Base-by-base conservation (phyloP, 2,797 vertebrate species). In the Enteromius fasciolatus region DNA sequence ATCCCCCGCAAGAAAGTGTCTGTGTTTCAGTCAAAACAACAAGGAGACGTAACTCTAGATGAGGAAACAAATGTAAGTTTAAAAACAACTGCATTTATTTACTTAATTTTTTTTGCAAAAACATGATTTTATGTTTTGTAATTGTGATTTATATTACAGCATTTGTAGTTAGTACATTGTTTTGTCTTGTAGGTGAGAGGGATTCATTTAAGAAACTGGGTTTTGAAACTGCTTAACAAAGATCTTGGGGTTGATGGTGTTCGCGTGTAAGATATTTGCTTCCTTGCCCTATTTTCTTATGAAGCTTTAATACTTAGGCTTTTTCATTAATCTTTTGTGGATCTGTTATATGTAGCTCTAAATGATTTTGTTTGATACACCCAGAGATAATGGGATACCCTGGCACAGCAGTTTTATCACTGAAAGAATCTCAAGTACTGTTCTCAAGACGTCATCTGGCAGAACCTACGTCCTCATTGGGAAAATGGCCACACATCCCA, bases 321-420 rank as follows among this genome's bases (percentile, higher is more conserved):
- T 41, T 39, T 41, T 41, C 39, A 41, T 10, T 41, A 10, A 9
- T 41, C 8, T 41, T 63, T 6, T 17, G 6, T 31, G 14, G 15
- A 31, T 6, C 28, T 17, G 59, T 63, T 63, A 17, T 63, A 63
- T 79, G 33, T 28, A 28, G 23, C 14, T 23, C 14, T 31, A 20
- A 54, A 3, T 73, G 12, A 20, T 84, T 81, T 5, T 18, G 36
- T 69, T 50, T 63, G 28, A 54, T 70, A 14, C 59, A n/a, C 64
- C 73, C 69, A 96, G 95, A 72, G 90, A 93, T 1, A 69, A 90
- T n/a, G 90, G 90, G n/a, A 80, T 91, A 41, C 87, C 80, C 0
- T 96, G 95, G 95, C 93, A 95, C 86, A 96, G 93, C 67, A 96
- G 93, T 88, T 83, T 92, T 81, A 90, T 96, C 9, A 75, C 78